Base-by-base conservation (phyloP, 2,797 vertebrate species). In the Pelodytes ibericus region DNA sequence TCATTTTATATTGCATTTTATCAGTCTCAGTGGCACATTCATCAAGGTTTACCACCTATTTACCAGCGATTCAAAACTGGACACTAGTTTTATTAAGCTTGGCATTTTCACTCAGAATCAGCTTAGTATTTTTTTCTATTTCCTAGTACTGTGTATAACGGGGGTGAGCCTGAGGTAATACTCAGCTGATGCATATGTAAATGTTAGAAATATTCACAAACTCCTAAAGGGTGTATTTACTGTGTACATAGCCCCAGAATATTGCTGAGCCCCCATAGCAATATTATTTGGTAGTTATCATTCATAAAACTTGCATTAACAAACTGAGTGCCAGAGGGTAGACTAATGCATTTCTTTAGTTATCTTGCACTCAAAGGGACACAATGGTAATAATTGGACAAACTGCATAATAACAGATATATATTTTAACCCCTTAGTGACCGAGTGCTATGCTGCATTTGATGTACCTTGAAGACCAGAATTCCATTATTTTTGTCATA, bases 1-100 rank as follows among this genome's bases (percentile, higher is more conserved):
- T 65, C 67, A n/a, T 71, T 71, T 71, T 77, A 31, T 71, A 77
- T 71, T 63, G 49, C 66, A 64, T 71, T 71, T 71, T 77, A 77
- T 77, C 68, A 31, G 49, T 69, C 75, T 51, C 67, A 77, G 10
- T 77, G 75, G 75, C 75, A 71, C 60, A 71, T 71, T 77, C 63
- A 63, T 58, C 15, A 57, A 71, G 53, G 33, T 77, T 71, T 77
- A 65, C 75, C 75, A 77, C 60, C 60, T 60, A 71, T 77, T 71
- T 77, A 58, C 68, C 36, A 77, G 20, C 51, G 65, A 58, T 65
- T 47, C 75, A 57, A 51, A 49, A 64, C 67, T 11, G 51, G 75
- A 77, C 68, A 77, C 60, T 25, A 47, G 33, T 64, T 71, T 77
- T 77, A 71, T 77, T 77, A 64, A 59, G 67, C 49, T 63, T 71